A percentile compares a stretch with the other conserved stretches of the same genome.
phyloP scores from a whole-genome alignment of 2,797 vertebrate genomes.

The Catharus ustulatus region DNA sequence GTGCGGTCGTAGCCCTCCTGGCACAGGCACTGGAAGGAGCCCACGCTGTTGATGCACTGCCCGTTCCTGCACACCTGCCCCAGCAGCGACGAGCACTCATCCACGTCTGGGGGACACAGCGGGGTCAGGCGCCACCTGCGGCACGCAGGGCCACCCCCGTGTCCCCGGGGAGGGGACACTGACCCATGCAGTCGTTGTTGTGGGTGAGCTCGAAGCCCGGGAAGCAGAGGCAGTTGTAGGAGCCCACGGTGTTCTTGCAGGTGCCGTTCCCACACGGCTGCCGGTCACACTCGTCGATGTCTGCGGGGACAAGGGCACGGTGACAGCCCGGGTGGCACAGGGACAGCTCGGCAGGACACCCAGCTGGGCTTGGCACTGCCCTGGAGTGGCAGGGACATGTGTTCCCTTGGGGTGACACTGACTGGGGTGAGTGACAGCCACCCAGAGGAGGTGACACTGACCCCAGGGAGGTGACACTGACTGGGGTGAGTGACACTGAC shows the following conservation, averaged over 20 bases:
- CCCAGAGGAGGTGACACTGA: too few relatives aligned
- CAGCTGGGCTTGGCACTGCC: too few relatives aligned
- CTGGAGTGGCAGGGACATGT: too few relatives aligned
- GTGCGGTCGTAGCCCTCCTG: slow-evolving; percentile 91
- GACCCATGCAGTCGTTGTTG: slow-evolving; percentile 93
- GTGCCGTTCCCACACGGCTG: slow-evolving; percentile 92
- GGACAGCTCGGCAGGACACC: too few relatives aligned
- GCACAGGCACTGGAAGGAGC: slow-evolving; percentile 94
- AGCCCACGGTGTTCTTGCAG: slow-evolving; percentile 93
- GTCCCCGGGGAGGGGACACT: neutral
- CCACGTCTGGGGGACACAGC: slow-evolving; percentile 80
- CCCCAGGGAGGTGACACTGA: too few relatives aligned
- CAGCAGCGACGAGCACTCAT: slow-evolving; percentile 87
- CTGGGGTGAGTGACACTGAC: too few relatives aligned
- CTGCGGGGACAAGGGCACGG: slow-evolving; percentile 65
- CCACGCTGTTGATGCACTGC: slow-evolving; percentile 90
- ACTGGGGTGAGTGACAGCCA: too few relatives aligned
- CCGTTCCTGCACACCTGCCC: slow-evolving; percentile 92
- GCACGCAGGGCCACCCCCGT: neutral
- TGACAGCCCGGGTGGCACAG: neutral
- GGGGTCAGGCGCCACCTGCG: rapidly evolving
- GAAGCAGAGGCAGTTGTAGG: slow-evolving; percentile 96
- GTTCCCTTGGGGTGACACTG: too few relatives aligned
- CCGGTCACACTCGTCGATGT: slow-evolving; percentile 90
- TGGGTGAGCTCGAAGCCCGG: slow-evolving; percentile 89